Conservation (phyloP, 2,888 invertebrate genomes). For the Pherbina coryleti region DNA sequence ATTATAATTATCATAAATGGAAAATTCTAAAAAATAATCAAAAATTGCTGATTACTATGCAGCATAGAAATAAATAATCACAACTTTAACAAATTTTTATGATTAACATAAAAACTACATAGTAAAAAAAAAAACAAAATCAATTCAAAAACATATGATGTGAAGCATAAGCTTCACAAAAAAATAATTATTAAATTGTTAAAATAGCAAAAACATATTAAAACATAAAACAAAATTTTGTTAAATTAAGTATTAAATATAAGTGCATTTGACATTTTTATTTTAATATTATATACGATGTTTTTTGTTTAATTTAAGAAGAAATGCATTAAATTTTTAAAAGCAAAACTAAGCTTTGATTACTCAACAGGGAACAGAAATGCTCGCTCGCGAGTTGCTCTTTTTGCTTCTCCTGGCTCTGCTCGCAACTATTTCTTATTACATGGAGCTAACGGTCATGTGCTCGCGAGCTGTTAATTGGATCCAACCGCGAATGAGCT, state of each 20-base stretch:
- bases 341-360: background rate
- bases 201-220: conserved; percentile 1
- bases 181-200: background rate
- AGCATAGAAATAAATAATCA: too few relatives aligned
- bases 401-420: too few relatives aligned
- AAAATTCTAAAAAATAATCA: background rate
- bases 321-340: conserved; percentile 6
- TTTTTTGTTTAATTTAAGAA: background rate
- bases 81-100: too few relatives aligned
- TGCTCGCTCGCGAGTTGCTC: too few relatives aligned
- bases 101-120: too few relatives aligned
- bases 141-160: background rate
- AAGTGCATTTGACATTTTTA: conserved; percentile 8
- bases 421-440: too few relatives aligned
- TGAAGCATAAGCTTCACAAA: background rate
- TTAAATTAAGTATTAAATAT: background rate
- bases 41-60: background rate
- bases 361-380: too few relatives aligned
- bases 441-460: too few relatives aligned
- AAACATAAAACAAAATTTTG: background rate
- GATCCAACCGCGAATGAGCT: too few relatives aligned
- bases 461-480: too few relatives aligned
- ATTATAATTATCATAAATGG: background rate
- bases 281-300: background rate
- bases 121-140: background rate